Percentiles rank a stretch among this genome's conserved stretches.
These are phyloP conservation scores for Sorex araneus DNA, from an alignment of 2,113 vertebrate species.

Conservation along the genomic window DNA sequence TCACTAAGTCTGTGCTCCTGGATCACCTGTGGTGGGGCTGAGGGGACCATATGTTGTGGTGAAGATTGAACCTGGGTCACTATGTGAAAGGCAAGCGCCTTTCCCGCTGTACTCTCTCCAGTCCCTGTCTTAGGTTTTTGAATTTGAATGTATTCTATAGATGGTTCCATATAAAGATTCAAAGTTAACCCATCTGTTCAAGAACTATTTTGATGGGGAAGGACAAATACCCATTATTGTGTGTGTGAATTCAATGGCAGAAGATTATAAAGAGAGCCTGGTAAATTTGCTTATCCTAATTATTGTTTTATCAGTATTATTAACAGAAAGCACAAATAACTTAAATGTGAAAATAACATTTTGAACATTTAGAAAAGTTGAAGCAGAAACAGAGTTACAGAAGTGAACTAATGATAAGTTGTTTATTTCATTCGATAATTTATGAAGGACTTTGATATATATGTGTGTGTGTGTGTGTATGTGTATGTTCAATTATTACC, in stretches of 20 bases:
- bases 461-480: no score
- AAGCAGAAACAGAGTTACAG: neutral
- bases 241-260: slow-evolving; percentile 96
- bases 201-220: slow-evolving; percentile 98
- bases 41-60: no score
- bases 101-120: no score
- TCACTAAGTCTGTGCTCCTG: no score
- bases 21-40: no score
- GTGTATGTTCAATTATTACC: no score
- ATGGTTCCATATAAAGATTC: slow-evolving; percentile 99
- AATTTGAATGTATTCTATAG: slow-evolving; percentile 84
- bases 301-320: no score
- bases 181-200: slow-evolving; percentile 98
- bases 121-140: neutral
- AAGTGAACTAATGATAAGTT: slow-evolving; percentile 1
- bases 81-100: no score
- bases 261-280: slow-evolving; percentile 98
- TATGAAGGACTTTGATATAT: neutral
- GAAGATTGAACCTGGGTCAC: no score
- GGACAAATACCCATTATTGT: slow-evolving; percentile 98
- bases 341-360: slow-evolving; percentile 33
- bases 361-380: slow-evolving; percentile 29
- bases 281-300: slow-evolving; percentile 86
- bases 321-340: neutral
- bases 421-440: neutral